phyloP scores from a whole-genome alignment of 1,140 invertebrate species.

The Eriosoma lanigerum region DNA sequence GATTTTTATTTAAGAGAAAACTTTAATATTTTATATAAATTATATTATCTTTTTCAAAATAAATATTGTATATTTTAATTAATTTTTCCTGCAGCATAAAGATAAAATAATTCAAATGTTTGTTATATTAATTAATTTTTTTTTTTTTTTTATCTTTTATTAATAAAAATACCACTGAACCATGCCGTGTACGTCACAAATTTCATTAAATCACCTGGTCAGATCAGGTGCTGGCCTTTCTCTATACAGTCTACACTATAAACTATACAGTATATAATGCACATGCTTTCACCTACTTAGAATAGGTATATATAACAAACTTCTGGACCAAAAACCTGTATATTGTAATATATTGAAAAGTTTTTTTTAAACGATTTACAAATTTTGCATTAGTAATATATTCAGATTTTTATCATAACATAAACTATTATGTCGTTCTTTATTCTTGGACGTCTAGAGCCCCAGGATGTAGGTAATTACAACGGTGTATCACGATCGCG shows the following conservation, averaged over 20 bases:
- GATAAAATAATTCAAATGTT: neutral
- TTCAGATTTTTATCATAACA: slow-evolving; percentile 10
- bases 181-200: neutral
- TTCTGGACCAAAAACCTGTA: slow-evolving; percentile 27
- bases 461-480: slow-evolving; percentile 47
- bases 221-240: slow-evolving; percentile 6
- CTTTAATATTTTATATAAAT: neutral
- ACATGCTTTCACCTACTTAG: slow-evolving; percentile 46
- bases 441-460: neutral
- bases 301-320: neutral
- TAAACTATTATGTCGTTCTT: slow-evolving; percentile 12
- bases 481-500: slow-evolving; percentile 41
- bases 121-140: neutral
- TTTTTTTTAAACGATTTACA: slow-evolving; percentile 2
- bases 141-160: neutral
- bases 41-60: neutral
- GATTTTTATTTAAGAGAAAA: neutral
- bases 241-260: too few species aligned
- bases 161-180: neutral
- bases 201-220: slow-evolving; percentile 26
- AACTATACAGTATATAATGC: too few species aligned
- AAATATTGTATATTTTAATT: neutral
- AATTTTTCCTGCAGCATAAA: neutral
- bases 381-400: neutral
- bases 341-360: slow-evolving; percentile 15